phyloP scores from a whole-genome alignment of 2,113 vertebrate genomes.

The Vanacampus margaritifer region DNA sequence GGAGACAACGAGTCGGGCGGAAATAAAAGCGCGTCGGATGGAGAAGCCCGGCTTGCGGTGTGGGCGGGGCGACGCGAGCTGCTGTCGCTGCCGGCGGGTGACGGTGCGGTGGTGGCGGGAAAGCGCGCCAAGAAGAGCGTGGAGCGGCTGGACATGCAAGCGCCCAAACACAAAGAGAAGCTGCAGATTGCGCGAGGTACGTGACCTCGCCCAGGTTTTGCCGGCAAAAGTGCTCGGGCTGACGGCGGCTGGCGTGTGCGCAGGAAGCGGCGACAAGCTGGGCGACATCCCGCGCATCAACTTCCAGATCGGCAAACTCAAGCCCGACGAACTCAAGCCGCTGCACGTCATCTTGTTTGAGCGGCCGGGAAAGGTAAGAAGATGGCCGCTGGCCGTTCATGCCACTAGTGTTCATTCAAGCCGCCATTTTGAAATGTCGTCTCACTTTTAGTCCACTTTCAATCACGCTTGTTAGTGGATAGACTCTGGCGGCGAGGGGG shows the following conservation, averaged over 20 bases:
- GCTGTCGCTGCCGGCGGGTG: constrained; percentile 26
- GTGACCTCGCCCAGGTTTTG: too few species aligned
- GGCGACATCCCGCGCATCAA: constrained; percentile 92
- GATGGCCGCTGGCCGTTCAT: too few species aligned
- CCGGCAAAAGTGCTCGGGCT: too few species aligned
- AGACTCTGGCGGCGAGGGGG: too few species aligned
- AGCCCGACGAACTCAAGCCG: constrained; percentile 87
- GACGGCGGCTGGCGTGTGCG: not conserved
- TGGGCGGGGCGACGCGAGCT: not conserved
- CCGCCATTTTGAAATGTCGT: too few species aligned
- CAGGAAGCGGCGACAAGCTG: constrained; percentile 87
- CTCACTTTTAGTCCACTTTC: too few species aligned
- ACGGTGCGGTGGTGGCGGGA: constrained; percentile 76
- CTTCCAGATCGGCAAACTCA: constrained; percentile 87
- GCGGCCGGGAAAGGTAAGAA: constrained; percentile 87
- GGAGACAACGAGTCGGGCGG: constrained; percentile 3
- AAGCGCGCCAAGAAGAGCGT: constrained; percentile 92
- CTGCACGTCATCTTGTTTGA: constrained; percentile 92
- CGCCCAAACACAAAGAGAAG: constrained; percentile 82
- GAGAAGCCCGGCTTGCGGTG: not conserved
- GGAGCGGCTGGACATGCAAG: constrained; percentile 86
- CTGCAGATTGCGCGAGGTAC: constrained; percentile 84
- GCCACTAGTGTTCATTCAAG: too few species aligned
- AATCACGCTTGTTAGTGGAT: too few species aligned
- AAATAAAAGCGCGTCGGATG: constrained; percentile 2